Conservation (phyloP, 1,140 invertebrate species). For the Conopomorpha cramerella region DNA sequence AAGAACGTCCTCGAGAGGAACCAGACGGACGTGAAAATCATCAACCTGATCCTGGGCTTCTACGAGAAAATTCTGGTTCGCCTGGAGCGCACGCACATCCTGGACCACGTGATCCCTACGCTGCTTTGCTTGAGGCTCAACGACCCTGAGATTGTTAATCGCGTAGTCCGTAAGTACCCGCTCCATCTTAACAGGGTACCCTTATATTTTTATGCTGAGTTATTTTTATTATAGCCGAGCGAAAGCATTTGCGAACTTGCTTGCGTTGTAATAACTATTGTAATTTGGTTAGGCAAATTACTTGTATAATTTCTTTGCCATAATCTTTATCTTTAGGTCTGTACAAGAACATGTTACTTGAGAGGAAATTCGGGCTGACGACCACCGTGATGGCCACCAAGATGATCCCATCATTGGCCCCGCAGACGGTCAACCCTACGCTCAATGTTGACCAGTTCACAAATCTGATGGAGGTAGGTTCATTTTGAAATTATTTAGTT, state of each 20-base stretch:
- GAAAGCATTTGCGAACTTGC: too few species aligned
- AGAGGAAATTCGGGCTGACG: slow-evolving; percentile 90
- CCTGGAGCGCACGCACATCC: slow-evolving; percentile 82
- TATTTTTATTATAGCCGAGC: too few species aligned
- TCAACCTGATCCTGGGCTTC: slow-evolving; percentile 76
- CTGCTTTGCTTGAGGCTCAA: slow-evolving; percentile 85
- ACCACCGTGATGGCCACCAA: slow-evolving; percentile 92
- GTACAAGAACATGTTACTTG: slow-evolving; percentile 88
- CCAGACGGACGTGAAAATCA: slow-evolving; percentile 74
- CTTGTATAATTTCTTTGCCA: background rate
- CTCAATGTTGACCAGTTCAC: slow-evolving; percentile 91
- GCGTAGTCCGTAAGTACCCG: slow-evolving; percentile 83
- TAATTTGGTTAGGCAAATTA: background rate
- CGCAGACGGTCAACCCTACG: slow-evolving; percentile 89
- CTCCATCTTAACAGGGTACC: too few species aligned
- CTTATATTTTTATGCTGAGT: too few species aligned
- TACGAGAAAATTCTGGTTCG: slow-evolving; percentile 80
- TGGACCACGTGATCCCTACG: slow-evolving; percentile 90
- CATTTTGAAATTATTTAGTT: background rate
- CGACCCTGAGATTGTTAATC: slow-evolving; percentile 80
- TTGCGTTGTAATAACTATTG: too few species aligned
- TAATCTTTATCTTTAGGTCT: slow-evolving; percentile 87
- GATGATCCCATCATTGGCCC: slow-evolving; percentile 90
- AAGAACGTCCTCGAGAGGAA: slow-evolving; percentile 88
- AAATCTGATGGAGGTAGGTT: slow-evolving; percentile 75